Evolutionary conservation across 2,797 vertebrate species (phyloP).

Genomic region (Thunnus albacares): DNA sequence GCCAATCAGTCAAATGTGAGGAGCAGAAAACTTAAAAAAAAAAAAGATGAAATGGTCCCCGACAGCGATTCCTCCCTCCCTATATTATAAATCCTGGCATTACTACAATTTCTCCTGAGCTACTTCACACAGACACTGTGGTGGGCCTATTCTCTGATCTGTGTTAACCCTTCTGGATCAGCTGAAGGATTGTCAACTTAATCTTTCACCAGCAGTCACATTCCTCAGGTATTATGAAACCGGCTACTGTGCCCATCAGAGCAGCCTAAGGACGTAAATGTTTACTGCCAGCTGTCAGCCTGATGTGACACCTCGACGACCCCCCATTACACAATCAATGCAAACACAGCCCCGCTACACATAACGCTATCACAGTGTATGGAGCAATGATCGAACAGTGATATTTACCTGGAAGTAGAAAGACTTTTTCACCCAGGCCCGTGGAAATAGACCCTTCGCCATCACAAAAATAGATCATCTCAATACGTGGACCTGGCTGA

Average conservation of each 20-base stretch:
- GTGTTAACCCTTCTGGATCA: not conserved
- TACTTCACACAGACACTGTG: not conserved
- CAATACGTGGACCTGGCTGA: conserved; percentile 85
- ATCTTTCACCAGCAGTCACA: conserved; percentile 24
- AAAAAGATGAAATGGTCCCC: not conserved
- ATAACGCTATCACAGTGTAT: not conserved
- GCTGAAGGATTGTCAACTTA: not conserved
- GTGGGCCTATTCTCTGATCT: conserved; percentile 15
- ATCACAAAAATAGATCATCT: conserved; percentile 91
- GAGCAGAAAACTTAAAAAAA: not conserved
- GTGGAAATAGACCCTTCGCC: conserved; percentile 93
- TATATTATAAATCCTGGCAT: not conserved
- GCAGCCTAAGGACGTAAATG: conserved; percentile 2
- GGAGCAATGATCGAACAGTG: not conserved
- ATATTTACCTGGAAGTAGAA: conserved; percentile 90
- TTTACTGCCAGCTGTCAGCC: conserved; percentile 66
- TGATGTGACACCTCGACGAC: conserved; percentile 39
- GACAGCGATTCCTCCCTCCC: not conserved
- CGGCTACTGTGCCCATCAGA: not conserved
- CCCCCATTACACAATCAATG: not conserved
- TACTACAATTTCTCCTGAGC: not conserved
- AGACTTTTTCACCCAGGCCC: conserved; percentile 92
- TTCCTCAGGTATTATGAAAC: conserved; percentile 57
- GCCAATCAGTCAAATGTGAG: conserved; percentile 17
- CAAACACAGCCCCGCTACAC: not conserved